Percentiles rank a stretch among this genome's conserved stretches.
These are phyloP conservation scores for Nothoprocta perdicaria DNA, from an alignment of 2,113 vertebrate species.

Conservation along the genomic window DNA sequence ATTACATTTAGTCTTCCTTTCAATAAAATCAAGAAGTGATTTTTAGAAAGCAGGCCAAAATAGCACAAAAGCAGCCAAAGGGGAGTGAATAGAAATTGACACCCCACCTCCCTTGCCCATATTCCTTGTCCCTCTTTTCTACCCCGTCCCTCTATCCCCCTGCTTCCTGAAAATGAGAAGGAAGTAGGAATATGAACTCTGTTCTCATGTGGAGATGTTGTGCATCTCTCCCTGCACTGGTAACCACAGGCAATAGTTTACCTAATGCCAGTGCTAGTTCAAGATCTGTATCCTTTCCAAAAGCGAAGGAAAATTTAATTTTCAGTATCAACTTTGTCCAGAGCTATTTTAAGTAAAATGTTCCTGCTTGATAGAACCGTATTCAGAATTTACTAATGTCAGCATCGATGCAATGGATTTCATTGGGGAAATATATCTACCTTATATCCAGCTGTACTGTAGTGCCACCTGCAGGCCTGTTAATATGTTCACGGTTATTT, in stretches of 20 bases:
- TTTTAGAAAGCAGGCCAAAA: slow-evolving; percentile 81
- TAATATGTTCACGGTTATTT: slow-evolving; percentile 85
- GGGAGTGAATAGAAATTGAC: slow-evolving; percentile 76
- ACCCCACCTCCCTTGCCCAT: slow-evolving; percentile 54
- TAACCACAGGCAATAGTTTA: slow-evolving; percentile 72
- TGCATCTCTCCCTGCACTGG: slow-evolving; percentile 71
- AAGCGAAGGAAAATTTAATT: slow-evolving; percentile 74
- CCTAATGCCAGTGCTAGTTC: slow-evolving; percentile 69
- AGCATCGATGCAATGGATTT: slow-evolving; percentile 78
- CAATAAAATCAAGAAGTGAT: slow-evolving; percentile 77
- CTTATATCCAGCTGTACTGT: slow-evolving; percentile 82
- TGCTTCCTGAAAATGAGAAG: slow-evolving; percentile 68
- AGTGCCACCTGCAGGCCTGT: slow-evolving; percentile 85
- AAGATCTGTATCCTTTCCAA: slow-evolving; percentile 73
- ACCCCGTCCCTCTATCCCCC: not conserved
- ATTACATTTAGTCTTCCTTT: slow-evolving; percentile 86
- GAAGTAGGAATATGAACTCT: slow-evolving; percentile 62
- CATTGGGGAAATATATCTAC: slow-evolving; percentile 79
- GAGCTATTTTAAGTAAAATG: slow-evolving; percentile 81
- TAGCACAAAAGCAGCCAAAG: slow-evolving; percentile 86
- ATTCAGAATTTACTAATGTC: slow-evolving; percentile 77
- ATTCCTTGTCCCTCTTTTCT: not conserved
- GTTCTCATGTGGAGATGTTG: slow-evolving; percentile 73
- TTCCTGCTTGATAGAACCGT: slow-evolving; percentile 80
- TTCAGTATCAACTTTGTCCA: slow-evolving; percentile 77